Evolutionary conservation across 1,140 invertebrate species (phyloP).

Genomic region (Ips nitidus): DNA sequence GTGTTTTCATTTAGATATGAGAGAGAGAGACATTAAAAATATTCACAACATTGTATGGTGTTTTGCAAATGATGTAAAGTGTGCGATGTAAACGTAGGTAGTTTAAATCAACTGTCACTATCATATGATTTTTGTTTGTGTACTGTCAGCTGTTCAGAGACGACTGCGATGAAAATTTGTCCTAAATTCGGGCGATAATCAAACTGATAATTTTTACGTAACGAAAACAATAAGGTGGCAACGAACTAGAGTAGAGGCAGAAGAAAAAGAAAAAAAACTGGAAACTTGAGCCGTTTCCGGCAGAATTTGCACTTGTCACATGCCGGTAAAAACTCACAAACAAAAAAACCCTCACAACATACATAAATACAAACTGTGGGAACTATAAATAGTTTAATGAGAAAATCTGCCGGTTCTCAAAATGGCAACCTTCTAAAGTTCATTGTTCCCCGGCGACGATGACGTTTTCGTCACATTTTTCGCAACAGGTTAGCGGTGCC

Average conservation of each 20-base stretch:
- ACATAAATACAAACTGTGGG: slow-evolving; percentile 14
- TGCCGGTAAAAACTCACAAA: slow-evolving; percentile 11
- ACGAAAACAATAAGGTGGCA: too few species aligned
- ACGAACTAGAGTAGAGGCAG: neutral
- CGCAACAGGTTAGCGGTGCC: slow-evolving; percentile 29
- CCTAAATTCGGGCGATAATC: neutral
- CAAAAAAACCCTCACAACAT: slow-evolving; percentile 6
- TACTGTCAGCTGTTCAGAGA: neutral
- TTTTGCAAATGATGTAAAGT: too few species aligned
- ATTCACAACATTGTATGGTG: too few species aligned
- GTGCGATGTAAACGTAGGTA: too few species aligned
- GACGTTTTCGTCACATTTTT: slow-evolving; percentile 31
- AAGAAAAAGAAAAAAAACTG: slow-evolving; percentile 2
- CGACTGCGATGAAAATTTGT: neutral
- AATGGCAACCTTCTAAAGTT: slow-evolving; percentile 36
- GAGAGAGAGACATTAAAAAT: too few species aligned
- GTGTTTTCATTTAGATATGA: too few species aligned
- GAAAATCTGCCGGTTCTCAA: slow-evolving; percentile 33
- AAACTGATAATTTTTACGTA: too few species aligned
- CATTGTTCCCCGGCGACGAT: slow-evolving; percentile 24
- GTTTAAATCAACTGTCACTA: neutral
- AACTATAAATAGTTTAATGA: slow-evolving; percentile 31
- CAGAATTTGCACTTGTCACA: slow-evolving; percentile 4
- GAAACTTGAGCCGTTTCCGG: slow-evolving; percentile 10
- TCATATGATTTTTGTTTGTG: slow-evolving; percentile 25